Conservation (phyloP, 2,888 invertebrate species). For the Rhopalosiphum nymphaeae region DNA sequence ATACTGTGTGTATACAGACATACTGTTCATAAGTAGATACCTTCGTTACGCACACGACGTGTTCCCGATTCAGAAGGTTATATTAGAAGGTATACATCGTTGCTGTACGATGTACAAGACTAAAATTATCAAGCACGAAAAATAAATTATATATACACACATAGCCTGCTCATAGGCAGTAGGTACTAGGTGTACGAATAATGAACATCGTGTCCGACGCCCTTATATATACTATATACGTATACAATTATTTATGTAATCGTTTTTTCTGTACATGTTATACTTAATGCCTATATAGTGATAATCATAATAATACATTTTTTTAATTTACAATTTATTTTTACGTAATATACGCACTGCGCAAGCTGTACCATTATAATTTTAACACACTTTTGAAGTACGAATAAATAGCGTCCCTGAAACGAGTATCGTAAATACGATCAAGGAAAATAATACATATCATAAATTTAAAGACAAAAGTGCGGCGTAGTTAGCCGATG, state of each 20-base stretch:
- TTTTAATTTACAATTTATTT: background rate
- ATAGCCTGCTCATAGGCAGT: background rate
- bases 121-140: background rate
- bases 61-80: conserved; percentile 9
- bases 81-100: background rate
- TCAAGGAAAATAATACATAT: background rate
- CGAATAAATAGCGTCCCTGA: background rate
- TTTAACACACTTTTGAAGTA: background rate
- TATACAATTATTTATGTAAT: background rate
- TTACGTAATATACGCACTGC: background rate
- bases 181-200: background rate
- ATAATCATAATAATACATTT: background rate
- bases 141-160: conserved; percentile 9
- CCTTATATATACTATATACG: background rate
- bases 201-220: background rate
- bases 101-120: background rate
- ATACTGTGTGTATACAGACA: background rate
- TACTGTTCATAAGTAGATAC: background rate
- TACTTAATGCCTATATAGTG: background rate
- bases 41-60: conserved; percentile 5
- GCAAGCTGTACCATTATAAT: background rate
- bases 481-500: background rate
- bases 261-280: conserved; percentile 1
- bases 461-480: background rate
- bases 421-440: background rate